Evolutionary conservation across 2,113 vertebrate species (phyloP), one percentile per base, ranked within the genome.

Genomic region (Paedocypris sp.): DNA sequence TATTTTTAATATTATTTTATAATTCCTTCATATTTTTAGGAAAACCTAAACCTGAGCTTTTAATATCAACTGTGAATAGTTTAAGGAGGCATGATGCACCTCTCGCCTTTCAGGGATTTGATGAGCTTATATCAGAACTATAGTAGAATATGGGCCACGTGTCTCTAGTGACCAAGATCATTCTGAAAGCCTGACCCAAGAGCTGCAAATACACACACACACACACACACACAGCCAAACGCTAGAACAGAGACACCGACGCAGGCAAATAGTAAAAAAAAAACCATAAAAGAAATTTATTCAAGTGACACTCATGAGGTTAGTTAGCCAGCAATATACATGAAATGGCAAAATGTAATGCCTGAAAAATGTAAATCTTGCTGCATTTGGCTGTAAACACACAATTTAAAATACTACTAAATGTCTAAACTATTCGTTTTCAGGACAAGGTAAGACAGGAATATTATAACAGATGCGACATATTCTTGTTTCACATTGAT

Each of bases 281-380:
- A 52, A 52, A 13, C 4, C 47, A 51, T 28, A 68, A 51, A 50
- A 31, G 18, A 11, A 23, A 62, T 51, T 63, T 59, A 58, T 63
- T 62, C 20, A 31, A 45, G 38, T 15, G 18, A 43, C 39, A 57
- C 53, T 31, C 53, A 25, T 43, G 38, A 57, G 53, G 26, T 45
- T 57, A 57, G 16, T 42, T 4, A 31, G 11, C 53, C 22, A 12
- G 39, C 25, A 36, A 29, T 38, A 7, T 11, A 38, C 11, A 31
- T 48, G 23, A 38, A 48, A 47, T n/a, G n/a, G n/a, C n/a, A 36
- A 16, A 15, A 19, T 46, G 23, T 41, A 52, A 19, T 41, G 32
- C 6, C 16, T 52, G 15, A 16, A 46, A 28, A 18, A 16, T 56
- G 8, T 47, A 53, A 56, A 22, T 33, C 4, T 31, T 18, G 12